These are phyloP conservation scores for Colinus virginianus DNA, from an alignment of 2,113 vertebrate species.

Conservation along the genomic window DNA sequence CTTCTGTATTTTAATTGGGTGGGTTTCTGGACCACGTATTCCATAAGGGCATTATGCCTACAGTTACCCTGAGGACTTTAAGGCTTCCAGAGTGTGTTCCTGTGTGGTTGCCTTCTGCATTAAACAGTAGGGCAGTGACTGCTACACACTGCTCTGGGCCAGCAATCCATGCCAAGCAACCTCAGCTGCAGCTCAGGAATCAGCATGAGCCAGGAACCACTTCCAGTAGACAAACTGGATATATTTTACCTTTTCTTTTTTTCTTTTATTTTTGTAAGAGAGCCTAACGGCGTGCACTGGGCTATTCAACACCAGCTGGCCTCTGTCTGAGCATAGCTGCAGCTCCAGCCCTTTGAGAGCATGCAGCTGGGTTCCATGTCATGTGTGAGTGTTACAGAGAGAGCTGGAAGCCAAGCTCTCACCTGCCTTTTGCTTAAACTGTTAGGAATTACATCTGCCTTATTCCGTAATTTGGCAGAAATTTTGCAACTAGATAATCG, in stretches of 20 bases:
- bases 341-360: background rate
- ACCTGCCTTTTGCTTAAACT: background rate
- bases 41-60: background rate
- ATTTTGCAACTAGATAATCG: background rate
- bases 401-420: background rate
- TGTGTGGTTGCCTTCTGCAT: accelerated
- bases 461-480: background rate
- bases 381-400: background rate
- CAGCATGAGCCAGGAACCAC: background rate
- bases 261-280: background rate
- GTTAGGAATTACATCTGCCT: background rate
- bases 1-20: background rate
- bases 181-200: background rate
- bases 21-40: background rate
- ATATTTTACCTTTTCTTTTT: background rate
- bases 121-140: background rate
- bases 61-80: background rate
- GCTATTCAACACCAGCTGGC: background rate
- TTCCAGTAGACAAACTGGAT: background rate
- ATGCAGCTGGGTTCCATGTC: background rate
- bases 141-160: background rate
- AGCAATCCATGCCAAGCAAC: background rate
- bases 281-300: background rate
- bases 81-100: accelerated
- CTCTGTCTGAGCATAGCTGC: background rate